Evolutionary conservation across 1,140 invertebrate genomes (phyloP), one percentile per base, ranked within the genome.

Genomic region (Choristoneura fumiferana): DNA sequence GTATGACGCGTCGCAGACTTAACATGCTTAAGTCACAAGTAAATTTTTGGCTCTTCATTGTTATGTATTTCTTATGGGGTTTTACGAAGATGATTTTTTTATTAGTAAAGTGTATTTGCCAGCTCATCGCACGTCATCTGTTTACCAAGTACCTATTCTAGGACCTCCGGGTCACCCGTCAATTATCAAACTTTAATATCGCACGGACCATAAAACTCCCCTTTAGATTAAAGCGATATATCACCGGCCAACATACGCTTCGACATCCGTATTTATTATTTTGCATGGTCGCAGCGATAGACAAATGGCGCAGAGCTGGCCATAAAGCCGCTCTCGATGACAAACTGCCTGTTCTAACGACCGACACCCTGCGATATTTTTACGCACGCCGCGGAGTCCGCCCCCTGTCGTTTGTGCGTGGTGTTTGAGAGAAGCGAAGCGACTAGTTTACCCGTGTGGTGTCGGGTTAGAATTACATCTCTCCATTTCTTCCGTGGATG

Each of bases 281-380:
- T 22, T 12, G 43, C 18, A 29, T 40, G 39, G 39, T 14, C 43
- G 22, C 40, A 22, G 18, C 43, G 43, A 49, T 49, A 72, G 69
- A 72, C 72, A 70, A 72, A 63, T 60, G 58, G 43, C 53, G 43
- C 36, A 39, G 58, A 56, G 71, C 67, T 75, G 69, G 76, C 74
- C 68, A 77, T 77, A 75, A 77, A 75, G 69, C 60, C 66, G 72
- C 59, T 71, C 62, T 60, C 62, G 69, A 79, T 79, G 76, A 79
- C 70, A 76, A 73, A 79, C 63, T 67, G 56, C 69, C 62, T 40
- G 59, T 63, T 65, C 68, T 77, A 76, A 72, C 76, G 69, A 62
- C 57, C 58, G 52, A 34, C 57, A 54, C 71, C 71, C 65, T 60
- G 60, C 22, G 43, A 64, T 72, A 76, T 79, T 79, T 79, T 76